These are phyloP conservation scores for Hystrix cristata DNA, from an alignment of 2,113 vertebrate genomes.

Conservation along the genomic window DNA sequence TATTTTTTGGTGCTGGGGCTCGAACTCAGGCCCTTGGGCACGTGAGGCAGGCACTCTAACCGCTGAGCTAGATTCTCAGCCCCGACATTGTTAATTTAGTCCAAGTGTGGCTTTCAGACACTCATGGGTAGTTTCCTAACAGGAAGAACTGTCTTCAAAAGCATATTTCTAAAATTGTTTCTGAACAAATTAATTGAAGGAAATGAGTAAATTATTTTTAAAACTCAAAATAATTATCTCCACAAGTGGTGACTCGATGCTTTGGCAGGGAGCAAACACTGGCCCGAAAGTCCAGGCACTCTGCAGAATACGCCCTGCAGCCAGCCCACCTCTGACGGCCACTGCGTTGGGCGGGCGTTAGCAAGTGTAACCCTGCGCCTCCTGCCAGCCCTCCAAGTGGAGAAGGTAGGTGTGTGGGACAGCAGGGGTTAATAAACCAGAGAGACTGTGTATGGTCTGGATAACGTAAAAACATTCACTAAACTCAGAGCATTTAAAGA, in stretches of 20 bases:
- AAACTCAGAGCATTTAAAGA: slow-evolving; percentile 2
- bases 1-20: too few relatives aligned
- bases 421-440: not conserved
- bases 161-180: slow-evolving; percentile 41
- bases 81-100: not conserved
- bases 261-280: not conserved
- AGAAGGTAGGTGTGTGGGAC: not conserved
- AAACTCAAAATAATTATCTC: not conserved
- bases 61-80: too few relatives aligned
- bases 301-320: not conserved
- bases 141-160: slow-evolving; percentile 37
- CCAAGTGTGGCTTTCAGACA: not conserved
- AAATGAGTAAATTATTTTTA: not conserved
- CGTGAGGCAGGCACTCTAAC: too few relatives aligned
- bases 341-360: not conserved
- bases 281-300: not conserved
- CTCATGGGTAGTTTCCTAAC: not conserved
- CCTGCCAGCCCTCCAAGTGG: not conserved
- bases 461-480: slow-evolving; percentile 19
- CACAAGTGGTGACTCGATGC: not conserved
- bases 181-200: slow-evolving; percentile 22
- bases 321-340: not conserved
- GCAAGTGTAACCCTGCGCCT: not conserved
- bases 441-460: not conserved
- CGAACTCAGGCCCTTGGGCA: too few relatives aligned